phyloP scores from a whole-genome alignment of 2,113 vertebrate species.

The Colinus virginianus region DNA sequence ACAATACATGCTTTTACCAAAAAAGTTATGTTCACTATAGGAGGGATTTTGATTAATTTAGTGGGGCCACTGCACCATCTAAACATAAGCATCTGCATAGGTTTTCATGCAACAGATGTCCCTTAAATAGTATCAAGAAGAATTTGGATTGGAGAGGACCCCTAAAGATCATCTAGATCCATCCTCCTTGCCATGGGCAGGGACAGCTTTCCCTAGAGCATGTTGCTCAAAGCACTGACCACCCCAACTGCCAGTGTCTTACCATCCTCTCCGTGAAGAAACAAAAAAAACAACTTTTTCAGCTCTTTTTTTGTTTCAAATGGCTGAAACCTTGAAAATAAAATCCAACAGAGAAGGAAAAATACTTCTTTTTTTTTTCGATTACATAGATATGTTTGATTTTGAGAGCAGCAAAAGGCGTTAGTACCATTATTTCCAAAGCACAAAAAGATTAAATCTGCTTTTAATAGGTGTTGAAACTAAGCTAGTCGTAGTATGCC shows the following conservation, averaged over 20 bases:
- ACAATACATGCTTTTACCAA: background rate
- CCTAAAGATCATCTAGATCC: background rate
- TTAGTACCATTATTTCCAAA: background rate
- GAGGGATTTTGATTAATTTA: background rate
- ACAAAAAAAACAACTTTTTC: background rate
- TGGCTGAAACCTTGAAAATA: background rate
- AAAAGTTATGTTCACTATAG: background rate
- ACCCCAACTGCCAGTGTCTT: background rate
- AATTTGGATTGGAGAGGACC: background rate
- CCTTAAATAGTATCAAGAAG: background rate
- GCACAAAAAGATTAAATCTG: background rate
- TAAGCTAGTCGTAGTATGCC: background rate
- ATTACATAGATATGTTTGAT: background rate
- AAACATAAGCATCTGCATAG: background rate
- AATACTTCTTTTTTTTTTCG: background rate
- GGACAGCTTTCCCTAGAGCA: background rate
- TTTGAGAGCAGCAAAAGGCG: background rate
- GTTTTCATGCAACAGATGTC: background rate
- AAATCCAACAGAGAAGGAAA: background rate
- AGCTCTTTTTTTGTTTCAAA: background rate
- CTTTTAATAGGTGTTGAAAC: background rate
- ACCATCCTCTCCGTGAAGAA: background rate
- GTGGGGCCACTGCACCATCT: background rate
- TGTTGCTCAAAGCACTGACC: background rate
- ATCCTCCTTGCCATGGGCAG: background rate